phyloP scores from a whole-genome alignment of 2,797 vertebrate species.

The Amniataba percoides region DNA sequence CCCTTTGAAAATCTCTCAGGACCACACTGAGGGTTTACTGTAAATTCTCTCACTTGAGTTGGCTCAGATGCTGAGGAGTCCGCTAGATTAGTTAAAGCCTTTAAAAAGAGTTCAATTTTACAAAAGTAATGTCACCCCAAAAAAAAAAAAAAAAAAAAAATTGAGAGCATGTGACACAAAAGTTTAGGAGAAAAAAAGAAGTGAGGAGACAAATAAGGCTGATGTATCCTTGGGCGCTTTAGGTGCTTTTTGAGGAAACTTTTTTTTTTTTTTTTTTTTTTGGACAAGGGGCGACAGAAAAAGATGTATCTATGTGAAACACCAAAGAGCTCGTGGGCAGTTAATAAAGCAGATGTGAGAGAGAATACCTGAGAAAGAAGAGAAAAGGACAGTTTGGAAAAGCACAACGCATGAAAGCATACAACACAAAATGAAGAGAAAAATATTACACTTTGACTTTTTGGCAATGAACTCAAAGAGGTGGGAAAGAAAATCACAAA shows the following conservation, averaged over 20 bases:
- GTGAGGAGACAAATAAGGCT: slow-evolving; percentile 84
- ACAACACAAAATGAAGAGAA: slow-evolving; percentile 74
- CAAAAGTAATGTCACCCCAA: slow-evolving; percentile 49
- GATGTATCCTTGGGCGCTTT: slow-evolving; percentile 81
- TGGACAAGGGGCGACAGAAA: slow-evolving; percentile 87
- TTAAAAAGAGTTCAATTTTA: slow-evolving; percentile 80
- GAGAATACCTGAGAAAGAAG: slow-evolving; percentile 97
- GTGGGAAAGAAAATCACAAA: slow-evolving; percentile 24
- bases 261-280: slow-evolving; percentile 73
- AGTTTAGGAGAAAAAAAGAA: slow-evolving; percentile 70
- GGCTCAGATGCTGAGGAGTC: slow-evolving; percentile 72
- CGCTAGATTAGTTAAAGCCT: slow-evolving; percentile 76
- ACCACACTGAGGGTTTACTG: slow-evolving; percentile 44
- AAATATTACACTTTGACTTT: slow-evolving; percentile 40
- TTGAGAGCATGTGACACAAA: slow-evolving; percentile 79
- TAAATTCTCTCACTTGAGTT: slow-evolving; percentile 63
- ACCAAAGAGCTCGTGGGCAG: slow-evolving; percentile 89
- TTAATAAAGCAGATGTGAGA: slow-evolving; percentile 98
- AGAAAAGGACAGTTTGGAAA: slow-evolving; percentile 91
- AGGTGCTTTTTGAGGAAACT: slow-evolving; percentile 75
- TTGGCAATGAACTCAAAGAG: slow-evolving; percentile 23
- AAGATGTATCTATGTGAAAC: slow-evolving; percentile 87
- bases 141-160: slow-evolving; percentile 59
- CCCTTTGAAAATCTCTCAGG: slow-evolving; percentile 59
- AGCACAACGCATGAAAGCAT: slow-evolving; percentile 87